Base-by-base conservation (phyloP, 53 echinoderm and acorn worm genomes). In the Stichopus horrens region DNA sequence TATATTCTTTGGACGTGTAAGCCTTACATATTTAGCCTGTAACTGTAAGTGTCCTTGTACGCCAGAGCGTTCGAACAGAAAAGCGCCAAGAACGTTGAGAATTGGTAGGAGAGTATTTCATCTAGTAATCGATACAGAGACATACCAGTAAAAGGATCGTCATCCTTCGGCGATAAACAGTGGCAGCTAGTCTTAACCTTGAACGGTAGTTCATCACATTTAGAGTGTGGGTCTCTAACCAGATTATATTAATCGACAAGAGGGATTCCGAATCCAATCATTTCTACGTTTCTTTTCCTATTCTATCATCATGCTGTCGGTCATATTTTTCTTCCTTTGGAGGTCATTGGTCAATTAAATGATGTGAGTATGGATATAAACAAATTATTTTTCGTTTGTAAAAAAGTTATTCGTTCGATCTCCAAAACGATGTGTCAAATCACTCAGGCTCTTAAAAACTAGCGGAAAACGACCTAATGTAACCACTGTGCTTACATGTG, bases 241-340 rank as follows among this genome's bases (percentile, higher is more conserved):
- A 55, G 52, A 79, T 79, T 79, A 79, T 53, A 55, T 79, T 79
- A 79, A 79, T 79, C 79, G 55, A 54, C 54, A 54, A 75, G 79
- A 79, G 79, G 63, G 16, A 5, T 9, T 63, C 11, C 63, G 16
- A 63, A 63, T 63, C 16, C 16, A 63, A 63, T 63, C 63, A 63
- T 63, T 63, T 16, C 37, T 37, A 37, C 37, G 37, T 37, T 37
- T 37, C 37, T 37, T 37, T 37, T 37, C 37, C 37, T 37, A 37
- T 37, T 37, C 37, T 16, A 63, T 63, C 63, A 16, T 63, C 8
- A 63, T 63, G 63, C 11, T 37, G 37, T 37, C 37, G 37, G 37
- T 37, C 37, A 2, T 37, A 37, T 37, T 37, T 37, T 63, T 63
- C 63, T 16, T 63, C 63, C 4, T 37, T 63, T 63, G 63, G 63